Conservation (phyloP, 2,888 invertebrate species). For the Leucoma salicis region DNA sequence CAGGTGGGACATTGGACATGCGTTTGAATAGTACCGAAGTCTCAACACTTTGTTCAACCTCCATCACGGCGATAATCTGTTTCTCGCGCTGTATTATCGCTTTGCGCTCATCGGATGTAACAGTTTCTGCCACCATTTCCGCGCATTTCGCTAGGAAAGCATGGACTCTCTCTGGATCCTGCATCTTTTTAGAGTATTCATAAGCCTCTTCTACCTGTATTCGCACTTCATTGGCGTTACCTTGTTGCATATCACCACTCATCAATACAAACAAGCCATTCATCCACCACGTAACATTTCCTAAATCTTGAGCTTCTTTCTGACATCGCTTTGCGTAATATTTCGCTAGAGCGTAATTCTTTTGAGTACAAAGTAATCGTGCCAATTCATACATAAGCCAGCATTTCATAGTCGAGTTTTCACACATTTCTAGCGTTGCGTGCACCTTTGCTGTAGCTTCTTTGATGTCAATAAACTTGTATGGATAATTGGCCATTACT, state of each 20-base stretch:
- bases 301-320: constrained; percentile 62
- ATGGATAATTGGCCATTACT: constrained; percentile 73
- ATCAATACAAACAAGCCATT: constrained; percentile 69
- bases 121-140: constrained; percentile 61
- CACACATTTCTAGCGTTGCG: constrained; percentile 67
- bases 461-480: constrained; percentile 68
- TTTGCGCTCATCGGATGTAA: constrained; percentile 64
- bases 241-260: constrained; percentile 77
- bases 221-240: constrained; percentile 70
- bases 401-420: constrained; percentile 72
- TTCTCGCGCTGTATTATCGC: constrained; percentile 59
- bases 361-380: constrained; percentile 63
- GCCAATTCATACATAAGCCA: constrained; percentile 74
- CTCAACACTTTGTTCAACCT: constrained; percentile 54
- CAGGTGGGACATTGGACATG: constrained; percentile 64
- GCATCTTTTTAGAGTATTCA: constrained; percentile 65
- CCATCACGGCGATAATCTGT: constrained; percentile 60
- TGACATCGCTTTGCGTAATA: constrained; percentile 74
- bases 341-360: constrained; percentile 71
- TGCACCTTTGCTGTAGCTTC: constrained; percentile 60
- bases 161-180: constrained; percentile 64
- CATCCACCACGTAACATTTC: constrained; percentile 68
- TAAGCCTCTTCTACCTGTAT: constrained; percentile 69
- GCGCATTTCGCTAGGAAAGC: constrained; percentile 66
- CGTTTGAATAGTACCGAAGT: constrained; percentile 66